A percentile compares a stretch with the other conserved stretches of the same genome.
These are phyloP conservation scores for Neotoma lepida DNA, from an alignment of 2,113 vertebrate species.

Conservation along the genomic window DNA sequence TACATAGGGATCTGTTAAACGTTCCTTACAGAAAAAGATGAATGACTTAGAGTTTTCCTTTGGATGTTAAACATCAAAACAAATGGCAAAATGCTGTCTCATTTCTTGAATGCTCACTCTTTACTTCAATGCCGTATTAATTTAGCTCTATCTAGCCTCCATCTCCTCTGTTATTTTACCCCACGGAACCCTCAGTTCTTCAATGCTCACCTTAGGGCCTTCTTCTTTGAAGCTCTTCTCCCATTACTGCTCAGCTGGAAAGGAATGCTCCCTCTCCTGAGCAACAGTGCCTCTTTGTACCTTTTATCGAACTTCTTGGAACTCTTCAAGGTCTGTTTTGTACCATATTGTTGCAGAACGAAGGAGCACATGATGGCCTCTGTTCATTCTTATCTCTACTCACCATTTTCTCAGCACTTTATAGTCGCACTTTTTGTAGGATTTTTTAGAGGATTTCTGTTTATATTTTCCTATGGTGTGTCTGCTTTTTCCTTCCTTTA, in stretches of 20 bases:
- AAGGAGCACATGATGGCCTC: conserved; percentile 37
- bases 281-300: conserved; percentile 45
- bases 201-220: conserved; percentile 57
- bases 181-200: conserved; percentile 35
- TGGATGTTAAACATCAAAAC: conserved; percentile 10
- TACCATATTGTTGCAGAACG: conserved; percentile 47
- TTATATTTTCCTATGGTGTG: not conserved
- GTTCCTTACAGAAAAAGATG: conserved; percentile 31
- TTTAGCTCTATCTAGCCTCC: not conserved
- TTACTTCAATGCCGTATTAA: conserved; percentile 10
- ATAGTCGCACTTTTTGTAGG: not conserved
- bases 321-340: conserved; percentile 63
- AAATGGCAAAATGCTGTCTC: not conserved
- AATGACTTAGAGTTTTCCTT: conserved; percentile 29
- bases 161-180: not conserved
- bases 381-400: conserved; percentile 43
- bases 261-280: conserved; percentile 46
- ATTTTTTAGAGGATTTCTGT: no score
- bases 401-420: not conserved
- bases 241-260: conserved; percentile 29
- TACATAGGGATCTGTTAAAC: conserved; percentile 19
- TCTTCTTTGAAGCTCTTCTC: conserved; percentile 31
- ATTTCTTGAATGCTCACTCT: conserved; percentile 6
- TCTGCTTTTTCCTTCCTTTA: conserved; percentile 37
- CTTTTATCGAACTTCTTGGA: conserved; percentile 55